Evolutionary conservation across 2,888 invertebrate genomes (phyloP).

Genomic region (Tachina lurida): DNA sequence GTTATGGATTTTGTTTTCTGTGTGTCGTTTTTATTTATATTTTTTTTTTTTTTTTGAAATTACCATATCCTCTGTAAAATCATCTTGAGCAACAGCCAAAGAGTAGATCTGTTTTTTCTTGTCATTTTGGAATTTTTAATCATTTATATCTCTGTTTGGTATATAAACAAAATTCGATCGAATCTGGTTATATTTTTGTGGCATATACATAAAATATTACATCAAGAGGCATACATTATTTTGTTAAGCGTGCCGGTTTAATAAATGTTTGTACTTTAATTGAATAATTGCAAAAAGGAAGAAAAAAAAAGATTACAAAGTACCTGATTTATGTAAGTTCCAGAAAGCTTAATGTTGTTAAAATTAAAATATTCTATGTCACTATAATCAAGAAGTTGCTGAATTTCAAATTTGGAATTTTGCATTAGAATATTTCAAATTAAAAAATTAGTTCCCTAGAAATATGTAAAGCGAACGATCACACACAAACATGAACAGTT

Average conservation of each 20-base stretch:
- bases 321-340: too few species aligned
- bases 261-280: background rate
- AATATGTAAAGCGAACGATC: too few species aligned
- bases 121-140: constrained; percentile 41
- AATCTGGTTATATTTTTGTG: constrained; percentile 1
- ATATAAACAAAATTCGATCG: constrained; percentile 46
- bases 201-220: background rate
- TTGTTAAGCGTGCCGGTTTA: constrained; percentile 1
- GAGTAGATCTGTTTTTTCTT: constrained; percentile 42
- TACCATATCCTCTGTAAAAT: constrained; percentile 67
- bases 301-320: too few species aligned
- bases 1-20: constrained; percentile 75
- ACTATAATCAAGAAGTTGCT: too few species aligned
- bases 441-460: too few species aligned
- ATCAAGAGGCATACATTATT: constrained; percentile 24
- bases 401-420: too few species aligned
- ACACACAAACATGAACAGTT: too few species aligned
- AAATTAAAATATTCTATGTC: too few species aligned
- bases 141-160: constrained; percentile 52
- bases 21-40: constrained; percentile 73
- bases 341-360: too few species aligned
- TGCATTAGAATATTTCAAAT: too few species aligned
- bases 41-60: constrained; percentile 74
- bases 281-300: too few species aligned
- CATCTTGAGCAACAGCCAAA: constrained; percentile 15